Evolutionary conservation across 2,888 invertebrate genomes (phyloP).

Genomic region (Flabesymbios commensalis): DNA sequence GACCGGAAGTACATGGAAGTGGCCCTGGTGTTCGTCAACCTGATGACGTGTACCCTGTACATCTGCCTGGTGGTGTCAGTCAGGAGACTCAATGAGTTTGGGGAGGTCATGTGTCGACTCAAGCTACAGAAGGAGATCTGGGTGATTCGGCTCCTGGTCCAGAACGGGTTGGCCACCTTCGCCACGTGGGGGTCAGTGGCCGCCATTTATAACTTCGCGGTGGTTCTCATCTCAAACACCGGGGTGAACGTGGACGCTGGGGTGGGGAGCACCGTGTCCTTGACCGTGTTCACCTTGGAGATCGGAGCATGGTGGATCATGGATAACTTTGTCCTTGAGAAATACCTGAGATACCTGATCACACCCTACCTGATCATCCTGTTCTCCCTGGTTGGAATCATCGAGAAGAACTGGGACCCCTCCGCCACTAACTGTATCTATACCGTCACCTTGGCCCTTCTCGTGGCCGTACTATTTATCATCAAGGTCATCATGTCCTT

Average conservation of each 20-base stretch:
- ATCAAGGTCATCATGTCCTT: conserved; percentile 26
- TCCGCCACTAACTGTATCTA: conserved; percentile 30
- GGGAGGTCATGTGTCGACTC: conserved; percentile 36
- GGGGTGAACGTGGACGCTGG: conserved; percentile 22
- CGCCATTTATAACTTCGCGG: conserved; percentile 49
- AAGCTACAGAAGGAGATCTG: conserved; percentile 41
- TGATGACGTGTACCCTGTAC: conserved; percentile 35
- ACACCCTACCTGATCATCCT: conserved; percentile 53
- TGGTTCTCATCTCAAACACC: conserved; percentile 40
- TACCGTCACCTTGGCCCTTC: conserved; percentile 23
- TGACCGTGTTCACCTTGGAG: conserved; percentile 41
- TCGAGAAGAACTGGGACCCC: conserved; percentile 30
- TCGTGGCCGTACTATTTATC: conserved; percentile 20
- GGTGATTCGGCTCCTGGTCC: conserved; percentile 48
- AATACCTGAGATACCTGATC: conserved; percentile 51
- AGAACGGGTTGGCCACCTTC: conserved; percentile 55
- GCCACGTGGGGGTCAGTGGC: conserved; percentile 53
- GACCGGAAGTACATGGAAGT: conserved; percentile 42
- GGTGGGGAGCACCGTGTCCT: conserved; percentile 39
- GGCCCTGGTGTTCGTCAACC: conserved; percentile 35
- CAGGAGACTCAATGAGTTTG: conserved; percentile 37
- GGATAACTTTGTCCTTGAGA: conserved; percentile 48
- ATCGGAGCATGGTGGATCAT: conserved; percentile 45
- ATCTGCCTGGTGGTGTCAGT: conserved; percentile 43
- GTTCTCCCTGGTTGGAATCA: conserved; percentile 46